Conservation (phyloP, 2,797 vertebrate species). For the Epinephelus malabaricus region DNA sequence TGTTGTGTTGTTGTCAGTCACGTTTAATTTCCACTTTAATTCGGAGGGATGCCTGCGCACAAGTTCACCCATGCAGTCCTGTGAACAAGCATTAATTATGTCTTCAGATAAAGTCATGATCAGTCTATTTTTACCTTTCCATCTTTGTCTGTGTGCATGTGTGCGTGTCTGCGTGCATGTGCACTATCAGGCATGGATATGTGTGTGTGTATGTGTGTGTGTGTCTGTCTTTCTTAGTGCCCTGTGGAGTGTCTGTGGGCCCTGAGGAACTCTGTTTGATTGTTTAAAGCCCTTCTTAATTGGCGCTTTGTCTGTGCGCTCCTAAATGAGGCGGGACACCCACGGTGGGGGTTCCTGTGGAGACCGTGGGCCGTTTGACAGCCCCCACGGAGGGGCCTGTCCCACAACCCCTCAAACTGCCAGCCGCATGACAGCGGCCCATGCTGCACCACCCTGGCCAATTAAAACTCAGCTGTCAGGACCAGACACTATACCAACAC, state of each 20-base stretch:
- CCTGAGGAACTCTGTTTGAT: conserved; percentile 88
- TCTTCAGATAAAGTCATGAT: conserved; percentile 81
- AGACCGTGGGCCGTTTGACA: conserved; percentile 88
- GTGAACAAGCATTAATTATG: conserved; percentile 78
- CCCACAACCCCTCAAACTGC: conserved; percentile 89
- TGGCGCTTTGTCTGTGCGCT: conserved; percentile 89
- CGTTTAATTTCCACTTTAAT: conserved; percentile 70
- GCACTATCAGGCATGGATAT: conserved; percentile 49
- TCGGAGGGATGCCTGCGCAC: conserved; percentile 52
- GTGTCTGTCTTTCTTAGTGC: conserved; percentile 74
- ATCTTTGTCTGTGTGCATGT: conserved; percentile 51
- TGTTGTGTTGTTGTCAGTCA: conserved; percentile 58
- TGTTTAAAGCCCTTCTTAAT: conserved; percentile 91
- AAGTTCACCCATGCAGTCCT: conserved; percentile 43
- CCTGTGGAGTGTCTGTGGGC: conserved; percentile 84
- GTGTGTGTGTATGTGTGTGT: conserved; percentile 47
- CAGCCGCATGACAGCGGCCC: conserved; percentile 89
- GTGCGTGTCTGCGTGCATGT: conserved; percentile 35
- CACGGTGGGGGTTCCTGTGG: conserved; percentile 85
- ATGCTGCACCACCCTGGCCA: conserved; percentile 88
- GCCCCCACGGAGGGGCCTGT: conserved; percentile 87
- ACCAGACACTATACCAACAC: conserved; percentile 92
- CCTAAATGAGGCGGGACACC: conserved; percentile 90
- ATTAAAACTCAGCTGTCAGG: conserved; percentile 95
- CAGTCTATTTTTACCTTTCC: conserved; percentile 78